These are phyloP conservation scores for Augochlorella aurata DNA, from an alignment of 2,888 invertebrate species.

Conservation along the genomic window DNA sequence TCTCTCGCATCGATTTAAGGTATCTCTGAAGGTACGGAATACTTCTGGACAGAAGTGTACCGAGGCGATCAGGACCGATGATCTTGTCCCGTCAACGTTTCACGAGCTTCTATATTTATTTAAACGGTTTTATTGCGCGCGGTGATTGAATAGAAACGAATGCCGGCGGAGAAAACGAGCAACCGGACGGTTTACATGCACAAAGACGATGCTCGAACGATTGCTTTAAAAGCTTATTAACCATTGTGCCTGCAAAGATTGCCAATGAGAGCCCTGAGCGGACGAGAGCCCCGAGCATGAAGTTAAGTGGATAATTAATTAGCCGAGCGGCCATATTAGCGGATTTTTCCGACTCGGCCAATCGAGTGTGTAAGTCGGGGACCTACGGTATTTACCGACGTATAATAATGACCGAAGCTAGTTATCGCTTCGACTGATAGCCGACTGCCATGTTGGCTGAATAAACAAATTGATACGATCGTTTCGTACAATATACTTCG, in stretches of 20 bases:
- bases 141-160: neutral
- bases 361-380: slow-evolving; percentile 22
- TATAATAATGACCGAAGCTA: neutral
- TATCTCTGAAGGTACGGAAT: no score
- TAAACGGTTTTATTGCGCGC: neutral
- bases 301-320: slow-evolving; percentile 66
- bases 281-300: slow-evolving; percentile 32
- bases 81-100: neutral
- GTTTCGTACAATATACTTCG: neutral
- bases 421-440: neutral
- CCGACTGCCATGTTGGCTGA: neutral
- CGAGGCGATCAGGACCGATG: neutral
- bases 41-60: neutral
- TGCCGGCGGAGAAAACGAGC: neutral
- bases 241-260: slow-evolving; percentile 31
- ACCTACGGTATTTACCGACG: neutral
- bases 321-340: slow-evolving; percentile 48
- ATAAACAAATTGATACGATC: neutral
- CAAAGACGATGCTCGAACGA: neutral
- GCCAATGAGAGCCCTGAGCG: slow-evolving; percentile 35
- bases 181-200: neutral
- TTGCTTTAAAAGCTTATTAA: slow-evolving; percentile 12
- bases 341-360: slow-evolving; percentile 47
- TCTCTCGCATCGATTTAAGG: no score
- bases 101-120: slow-evolving; percentile 6